Base-by-base conservation (phyloP, 2,113 vertebrate genomes). In the Eulemur macaco region DNA sequence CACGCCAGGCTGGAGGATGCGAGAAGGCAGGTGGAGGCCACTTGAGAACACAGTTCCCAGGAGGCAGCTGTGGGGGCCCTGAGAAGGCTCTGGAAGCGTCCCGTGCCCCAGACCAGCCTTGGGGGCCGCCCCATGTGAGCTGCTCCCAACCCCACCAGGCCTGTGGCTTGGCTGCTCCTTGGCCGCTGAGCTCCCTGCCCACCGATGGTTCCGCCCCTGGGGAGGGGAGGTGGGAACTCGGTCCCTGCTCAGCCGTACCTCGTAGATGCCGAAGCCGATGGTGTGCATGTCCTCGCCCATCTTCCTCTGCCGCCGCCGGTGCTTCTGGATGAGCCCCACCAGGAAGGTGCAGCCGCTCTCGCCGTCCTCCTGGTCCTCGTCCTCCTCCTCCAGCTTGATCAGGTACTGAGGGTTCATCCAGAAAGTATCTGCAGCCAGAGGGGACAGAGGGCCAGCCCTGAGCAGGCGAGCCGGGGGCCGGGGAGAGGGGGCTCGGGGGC, bases 281-380 rank as follows among this genome's bases (percentile, higher is more conserved):
- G 99, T 99, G 97, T 99, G 99, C 99, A 99, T 99, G 98, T 99
- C 99, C 96, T 99, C 99, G 8, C 99, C 99, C 80, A 99, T 98
- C 97, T 99, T 99, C 23, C 99, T 98, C 84, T 99, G 97, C 74
- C 97, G 99, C 34, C 99, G 98, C 21, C 99, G 99, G 98, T 99
- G 99, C 98, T 99, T 99, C 99, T 99, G 99, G 96, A 99, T 99
- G 91, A 99, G 98, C 80, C 99, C 99, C 11, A 99, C 97, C 56
- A 99, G 98, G 47, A 99, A 99, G 97, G 99, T 99, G 98, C 99
- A 99, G 95, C 99, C 99, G 0, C 89, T 95, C 97, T 99, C 99
- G 0, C 98, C 98, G 1, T 99, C 99, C 0, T 99, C 98, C 0
- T 99, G 99, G 97, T 99, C 99, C 17, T 99, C 99, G 0, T 99